Percentiles rank a stretch among this genome's conserved stretches.
These are phyloP conservation scores for Incurvaria masculella DNA, from an alignment of 2,888 invertebrate genomes.

Conservation along the genomic window DNA sequence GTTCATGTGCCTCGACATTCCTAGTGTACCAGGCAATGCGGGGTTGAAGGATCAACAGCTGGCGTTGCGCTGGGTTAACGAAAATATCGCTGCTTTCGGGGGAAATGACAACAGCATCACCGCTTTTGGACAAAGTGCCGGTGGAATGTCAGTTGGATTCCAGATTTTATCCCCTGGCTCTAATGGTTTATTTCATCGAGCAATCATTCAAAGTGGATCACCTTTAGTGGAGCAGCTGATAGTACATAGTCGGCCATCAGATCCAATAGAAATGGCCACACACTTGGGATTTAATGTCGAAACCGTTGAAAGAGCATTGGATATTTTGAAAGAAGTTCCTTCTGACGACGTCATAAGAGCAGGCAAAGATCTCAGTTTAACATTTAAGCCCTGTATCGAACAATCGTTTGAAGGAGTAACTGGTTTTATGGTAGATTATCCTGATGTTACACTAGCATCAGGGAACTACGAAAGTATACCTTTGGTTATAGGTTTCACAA, in stretches of 20 bases:
- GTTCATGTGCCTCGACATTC: neutral
- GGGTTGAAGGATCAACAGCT: slow-evolving; percentile 83
- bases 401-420: slow-evolving; percentile 24
- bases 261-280: slow-evolving; percentile 24
- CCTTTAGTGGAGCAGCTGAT: slow-evolving; percentile 20
- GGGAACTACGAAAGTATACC: slow-evolving; percentile 18
- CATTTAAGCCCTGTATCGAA: slow-evolving; percentile 29
- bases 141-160: slow-evolving; percentile 36
- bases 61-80: slow-evolving; percentile 80
- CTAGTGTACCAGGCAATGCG: slow-evolving; percentile 60
- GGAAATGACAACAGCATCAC: slow-evolving; percentile 78
- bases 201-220: slow-evolving; percentile 29
- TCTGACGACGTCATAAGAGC: slow-evolving; percentile 22
- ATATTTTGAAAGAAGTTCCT: slow-evolving; percentile 20
- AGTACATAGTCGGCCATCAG: slow-evolving; percentile 20
- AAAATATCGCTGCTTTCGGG: slow-evolving; percentile 77
- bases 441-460: slow-evolving; percentile 12
- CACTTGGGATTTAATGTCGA: slow-evolving; percentile 20
- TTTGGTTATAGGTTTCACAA: slow-evolving; percentile 29
- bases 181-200: slow-evolving; percentile 24
- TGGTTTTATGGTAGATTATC: slow-evolving; percentile 24
- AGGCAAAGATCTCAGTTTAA: slow-evolving; percentile 16
- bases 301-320: slow-evolving; percentile 22
- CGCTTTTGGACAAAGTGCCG: slow-evolving; percentile 81
- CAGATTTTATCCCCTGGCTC: slow-evolving; percentile 24